Conservation (phyloP, 2,113 vertebrate genomes). For the Pseudopipra pipra region DNA sequence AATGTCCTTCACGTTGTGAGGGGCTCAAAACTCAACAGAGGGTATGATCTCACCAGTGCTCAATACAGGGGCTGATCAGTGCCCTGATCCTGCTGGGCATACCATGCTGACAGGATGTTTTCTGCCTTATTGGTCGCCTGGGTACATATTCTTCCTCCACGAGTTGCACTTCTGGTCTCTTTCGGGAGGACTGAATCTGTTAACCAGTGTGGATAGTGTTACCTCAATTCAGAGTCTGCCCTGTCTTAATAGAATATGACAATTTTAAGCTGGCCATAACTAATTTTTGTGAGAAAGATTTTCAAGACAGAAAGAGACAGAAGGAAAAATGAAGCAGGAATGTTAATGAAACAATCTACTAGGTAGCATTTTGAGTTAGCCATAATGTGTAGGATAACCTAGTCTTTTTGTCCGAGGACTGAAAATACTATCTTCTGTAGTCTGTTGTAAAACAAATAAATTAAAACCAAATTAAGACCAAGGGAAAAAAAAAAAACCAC, state of each 20-base stretch:
- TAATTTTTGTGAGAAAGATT: not conserved
- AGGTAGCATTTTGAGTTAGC: not conserved
- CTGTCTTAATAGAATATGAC: not conserved
- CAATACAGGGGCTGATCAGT: not conserved
- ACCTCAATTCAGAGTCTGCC: not conserved
- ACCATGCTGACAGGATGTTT: not conserved
- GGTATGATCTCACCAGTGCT: not conserved
- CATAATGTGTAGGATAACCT: not conserved
- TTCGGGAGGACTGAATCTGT: not conserved
- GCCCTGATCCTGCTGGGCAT: not conserved
- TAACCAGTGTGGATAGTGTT: not conserved
- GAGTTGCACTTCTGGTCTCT: not conserved
- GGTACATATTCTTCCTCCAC: not conserved
- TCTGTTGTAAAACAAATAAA: not conserved
- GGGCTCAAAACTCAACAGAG: not conserved
- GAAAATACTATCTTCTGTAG: not conserved
- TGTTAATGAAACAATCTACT: not conserved
- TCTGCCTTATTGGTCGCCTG: not conserved
- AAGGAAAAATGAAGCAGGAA: not conserved
- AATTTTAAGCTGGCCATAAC: not conserved
- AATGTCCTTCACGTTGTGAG: not conserved
- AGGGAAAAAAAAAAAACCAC: rapidly evolving
- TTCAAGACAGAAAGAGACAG: not conserved
- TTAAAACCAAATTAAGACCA: not conserved
- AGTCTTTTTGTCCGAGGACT: not conserved